phyloP scores from a whole-genome alignment of 2,113 vertebrate genomes.

The Ciconia stormi region DNA sequence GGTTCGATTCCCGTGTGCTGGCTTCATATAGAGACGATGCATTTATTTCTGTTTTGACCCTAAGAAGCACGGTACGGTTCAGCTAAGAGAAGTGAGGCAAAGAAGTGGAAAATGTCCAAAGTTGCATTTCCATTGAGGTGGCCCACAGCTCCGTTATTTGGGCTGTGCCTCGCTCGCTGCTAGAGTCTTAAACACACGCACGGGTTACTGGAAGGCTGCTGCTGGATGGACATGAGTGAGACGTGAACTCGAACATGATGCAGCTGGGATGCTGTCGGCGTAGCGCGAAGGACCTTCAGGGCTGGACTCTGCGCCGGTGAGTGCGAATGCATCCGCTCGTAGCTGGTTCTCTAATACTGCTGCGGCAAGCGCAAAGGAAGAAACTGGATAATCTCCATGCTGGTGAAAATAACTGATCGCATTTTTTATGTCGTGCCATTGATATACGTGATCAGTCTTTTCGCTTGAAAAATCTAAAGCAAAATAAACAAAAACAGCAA shows the following conservation, averaged over 20 bases:
- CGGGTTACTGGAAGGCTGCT: not conserved
- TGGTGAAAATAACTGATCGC: not conserved
- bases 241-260: not conserved
- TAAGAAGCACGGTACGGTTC: not conserved
- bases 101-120: not conserved
- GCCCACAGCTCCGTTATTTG: not conserved
- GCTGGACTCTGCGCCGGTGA: not conserved
- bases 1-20: not conserved
- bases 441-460: not conserved
- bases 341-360: not conserved
- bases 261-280: no score
- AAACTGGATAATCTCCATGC: not conserved
- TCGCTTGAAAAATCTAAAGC: not conserved
- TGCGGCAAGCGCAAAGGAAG: no score
- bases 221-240: fast-evolving
- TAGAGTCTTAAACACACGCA: not conserved
- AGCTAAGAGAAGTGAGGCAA: not conserved
- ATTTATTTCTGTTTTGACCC: not conserved
- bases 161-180: not conserved
- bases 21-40: not conserved
- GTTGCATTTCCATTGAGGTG: not conserved
- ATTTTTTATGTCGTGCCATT: not conserved
- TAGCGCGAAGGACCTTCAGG: not conserved
- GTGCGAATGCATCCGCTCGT: not conserved
- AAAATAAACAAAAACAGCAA: not conserved